Percentiles rank a stretch among this genome's conserved stretches.
These are phyloP conservation scores for Tromatobia lineatoria DNA, from an alignment of 2,888 invertebrate species.

Conservation along the genomic window DNA sequence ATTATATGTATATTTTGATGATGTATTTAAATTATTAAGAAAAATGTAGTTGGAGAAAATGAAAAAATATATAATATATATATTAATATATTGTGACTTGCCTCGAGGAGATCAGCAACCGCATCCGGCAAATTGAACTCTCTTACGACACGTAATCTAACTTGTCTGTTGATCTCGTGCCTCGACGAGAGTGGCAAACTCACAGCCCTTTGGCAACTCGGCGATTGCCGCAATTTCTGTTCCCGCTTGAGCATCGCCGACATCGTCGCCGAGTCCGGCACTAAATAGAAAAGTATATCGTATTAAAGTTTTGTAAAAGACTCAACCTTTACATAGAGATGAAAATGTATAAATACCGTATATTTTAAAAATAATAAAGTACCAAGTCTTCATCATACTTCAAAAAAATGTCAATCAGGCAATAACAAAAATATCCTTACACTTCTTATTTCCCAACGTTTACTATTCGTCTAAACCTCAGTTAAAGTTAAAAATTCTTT, in stretches of 20 bases:
- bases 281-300: constrained; percentile 80
- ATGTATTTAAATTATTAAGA: neutral
- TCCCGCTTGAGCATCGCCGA: constrained; percentile 94
- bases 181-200: constrained; percentile 91
- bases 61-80: neutral
- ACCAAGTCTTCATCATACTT: neutral
- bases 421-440: no score
- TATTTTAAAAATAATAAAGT: no score
- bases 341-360: neutral
- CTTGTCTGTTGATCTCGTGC: constrained; percentile 91
- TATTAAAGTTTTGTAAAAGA: neutral
- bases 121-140: constrained; percentile 97
- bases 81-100: constrained; percentile 69
- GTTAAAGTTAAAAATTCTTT: no score
- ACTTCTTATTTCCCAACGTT: no score
- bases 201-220: constrained; percentile 93
- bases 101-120: constrained; percentile 92
- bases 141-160: constrained; percentile 94
- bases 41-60: neutral
- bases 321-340: neutral
- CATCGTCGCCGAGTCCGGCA: constrained; percentile 92
- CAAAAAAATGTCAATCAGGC: neutral
- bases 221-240: constrained; percentile 92
- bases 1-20: constrained; percentile 18
- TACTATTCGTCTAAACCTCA: no score